Base-by-base conservation (phyloP, 2,797 vertebrate genomes). In the Danio aesculapii region DNA sequence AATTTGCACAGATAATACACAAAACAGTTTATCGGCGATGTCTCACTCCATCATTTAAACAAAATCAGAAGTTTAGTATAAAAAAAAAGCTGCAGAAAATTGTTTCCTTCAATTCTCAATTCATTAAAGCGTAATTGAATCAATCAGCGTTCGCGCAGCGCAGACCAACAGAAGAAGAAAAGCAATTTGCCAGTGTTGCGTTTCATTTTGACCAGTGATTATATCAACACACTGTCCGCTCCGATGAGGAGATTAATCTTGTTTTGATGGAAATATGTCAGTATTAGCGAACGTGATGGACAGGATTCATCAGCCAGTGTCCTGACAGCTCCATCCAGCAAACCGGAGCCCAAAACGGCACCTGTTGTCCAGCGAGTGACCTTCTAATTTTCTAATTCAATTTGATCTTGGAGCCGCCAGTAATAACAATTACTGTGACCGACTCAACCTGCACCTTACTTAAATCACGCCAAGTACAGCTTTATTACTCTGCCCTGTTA, bases 401-500 rank as follows among this genome's bases (percentile, higher is more conserved):
- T 95, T 94, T 92, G 81, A 46, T 89, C 77, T 75, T 68, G 86
- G 81, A 83, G 17, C 86, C 59, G 59, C 86, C 93, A 91, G 93
- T 93, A 95, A 92, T 91, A 94, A 92, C 92, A 95, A 95, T 95
- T 96, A 96, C 96, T 94, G 83, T 92, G 95, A 96, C 94, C 92
- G 94, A 95, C 93, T 94, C 94, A 98, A 97, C 96, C 96, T 97
- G 96, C 97, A 95, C 91, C 94, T 92, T 95, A 92, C 95, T 96
- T 97, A 96, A 97, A 97, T 98, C 95, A 95, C 92, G 95, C 94
- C 95, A 96, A 98, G 95, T 93, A 96, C 95, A 94, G 93, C 95
- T 98, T 97, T 98, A 98, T 98, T 97, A 97, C 96, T 93, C 96
- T 94, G 94, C 95, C 95, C 94, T 89, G 95, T 95, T 94, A 97